Conservation (phyloP, 2,888 invertebrate genomes). For the Eutolmus rufibarbis region DNA sequence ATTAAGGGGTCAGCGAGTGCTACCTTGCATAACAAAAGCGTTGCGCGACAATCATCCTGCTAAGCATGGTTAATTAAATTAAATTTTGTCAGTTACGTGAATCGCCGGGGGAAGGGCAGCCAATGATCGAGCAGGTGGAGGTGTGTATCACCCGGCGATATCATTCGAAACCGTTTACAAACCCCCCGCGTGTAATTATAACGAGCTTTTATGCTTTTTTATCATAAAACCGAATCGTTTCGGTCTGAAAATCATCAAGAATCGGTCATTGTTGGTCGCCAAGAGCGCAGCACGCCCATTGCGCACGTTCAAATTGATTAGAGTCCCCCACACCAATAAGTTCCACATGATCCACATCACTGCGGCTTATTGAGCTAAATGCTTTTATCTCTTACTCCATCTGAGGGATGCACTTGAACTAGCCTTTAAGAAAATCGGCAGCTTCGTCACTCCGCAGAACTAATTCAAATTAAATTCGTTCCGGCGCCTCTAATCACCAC, state of each 20-base stretch:
- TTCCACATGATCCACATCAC: neutral
- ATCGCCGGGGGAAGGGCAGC: neutral
- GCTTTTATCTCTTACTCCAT: neutral
- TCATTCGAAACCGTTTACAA: neutral
- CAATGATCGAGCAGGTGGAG: neutral
- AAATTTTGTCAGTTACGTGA: neutral
- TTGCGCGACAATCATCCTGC: neutral
- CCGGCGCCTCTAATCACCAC: constrained; percentile 8
- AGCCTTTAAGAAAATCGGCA: neutral
- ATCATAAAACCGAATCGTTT: constrained; percentile 2
- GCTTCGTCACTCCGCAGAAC: neutral
- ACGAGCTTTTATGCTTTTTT: neutral
- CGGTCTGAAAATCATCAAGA: constrained; percentile 35
- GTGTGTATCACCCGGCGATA: neutral
- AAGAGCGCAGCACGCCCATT: neutral
- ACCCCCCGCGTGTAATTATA: neutral
- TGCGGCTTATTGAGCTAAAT: neutral
- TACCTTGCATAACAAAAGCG: neutral
- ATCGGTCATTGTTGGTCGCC: constrained; percentile 13
- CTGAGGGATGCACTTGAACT: neutral
- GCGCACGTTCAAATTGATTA: constrained; percentile 4
- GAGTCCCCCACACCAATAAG: neutral
- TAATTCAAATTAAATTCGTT: constrained; percentile 33
- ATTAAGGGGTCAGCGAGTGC: neutral
- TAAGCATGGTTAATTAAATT: neutral